phyloP scores from a whole-genome alignment of 2,113 vertebrate species.

The Podiceps cristatus region DNA sequence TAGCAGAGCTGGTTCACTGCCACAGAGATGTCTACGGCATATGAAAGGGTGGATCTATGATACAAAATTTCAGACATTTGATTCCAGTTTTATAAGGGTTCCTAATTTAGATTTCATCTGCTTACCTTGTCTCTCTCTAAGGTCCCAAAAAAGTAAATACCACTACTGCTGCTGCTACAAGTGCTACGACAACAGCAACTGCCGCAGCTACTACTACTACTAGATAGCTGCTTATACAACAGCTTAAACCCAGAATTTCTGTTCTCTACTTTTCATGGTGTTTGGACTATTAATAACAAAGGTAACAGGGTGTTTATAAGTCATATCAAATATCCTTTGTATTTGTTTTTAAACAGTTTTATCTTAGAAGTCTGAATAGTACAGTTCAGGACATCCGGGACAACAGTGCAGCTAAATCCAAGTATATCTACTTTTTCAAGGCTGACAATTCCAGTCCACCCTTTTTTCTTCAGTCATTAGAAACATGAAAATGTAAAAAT shows the following conservation, averaged over 20 bases:
- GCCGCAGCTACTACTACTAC: not conserved
- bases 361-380: not conserved
- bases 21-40: not conserved
- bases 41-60: not conserved
- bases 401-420: not conserved
- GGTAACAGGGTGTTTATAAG: not conserved
- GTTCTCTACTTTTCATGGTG: not conserved
- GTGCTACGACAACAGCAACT: not conserved
- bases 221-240: not conserved
- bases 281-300: not conserved
- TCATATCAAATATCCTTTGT: not conserved
- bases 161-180: not conserved
- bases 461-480: not conserved
- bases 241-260: not conserved
- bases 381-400: not conserved
- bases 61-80: not conserved
- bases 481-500: not conserved
- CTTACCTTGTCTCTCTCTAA: not conserved
- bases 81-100: not conserved
- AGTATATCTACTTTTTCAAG: not conserved
- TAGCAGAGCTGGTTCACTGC: not conserved
- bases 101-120: not conserved
- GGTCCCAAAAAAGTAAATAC: not conserved
- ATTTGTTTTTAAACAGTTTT: not conserved
- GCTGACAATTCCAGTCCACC: not conserved